Evolutionary conservation across 92 coral and sea anemone genomes (phyloP).

Genomic region (Actinernus sp.): DNA sequence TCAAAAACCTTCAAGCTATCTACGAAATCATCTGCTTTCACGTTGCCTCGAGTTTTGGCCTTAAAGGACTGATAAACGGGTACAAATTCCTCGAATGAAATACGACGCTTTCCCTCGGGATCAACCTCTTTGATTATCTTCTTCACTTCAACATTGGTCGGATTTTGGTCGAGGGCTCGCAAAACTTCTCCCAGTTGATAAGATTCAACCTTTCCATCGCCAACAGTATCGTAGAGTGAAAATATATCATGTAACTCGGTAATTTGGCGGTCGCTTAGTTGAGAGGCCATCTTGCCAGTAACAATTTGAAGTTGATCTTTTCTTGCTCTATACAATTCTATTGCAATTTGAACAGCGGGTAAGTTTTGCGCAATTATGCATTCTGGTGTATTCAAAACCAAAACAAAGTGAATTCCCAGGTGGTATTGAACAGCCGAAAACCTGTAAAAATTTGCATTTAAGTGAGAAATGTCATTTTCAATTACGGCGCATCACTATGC

Average conservation of each 20-base stretch:
- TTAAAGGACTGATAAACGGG: conserved; percentile 84
- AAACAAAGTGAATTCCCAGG: conserved; percentile 46
- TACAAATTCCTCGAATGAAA: conserved; percentile 88
- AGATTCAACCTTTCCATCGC: conserved; percentile 96
- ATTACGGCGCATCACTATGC: too few relatives aligned
- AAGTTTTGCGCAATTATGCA: conserved; percentile 22
- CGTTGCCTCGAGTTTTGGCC: conserved; percentile 60
- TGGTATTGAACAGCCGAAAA: conserved; percentile 14
- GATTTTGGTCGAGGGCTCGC: conserved; percentile 89
- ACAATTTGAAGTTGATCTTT: background rate
- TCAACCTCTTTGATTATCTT: conserved; percentile 88
- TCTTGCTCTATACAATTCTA: background rate
- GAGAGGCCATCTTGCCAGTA: conserved; percentile 30
- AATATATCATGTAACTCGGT: conserved; percentile 79
- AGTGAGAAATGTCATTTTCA: background rate
- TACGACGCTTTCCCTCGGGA: conserved; percentile 81
- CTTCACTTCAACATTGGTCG: conserved; percentile 89
- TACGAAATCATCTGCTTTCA: conserved; percentile 83
- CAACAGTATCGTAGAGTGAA: conserved; percentile 85
- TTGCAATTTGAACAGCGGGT: background rate
- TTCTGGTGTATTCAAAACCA: conserved; percentile 12
- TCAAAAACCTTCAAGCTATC: conserved; percentile 96
- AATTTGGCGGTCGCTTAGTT: conserved; percentile 56
- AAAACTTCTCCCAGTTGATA: conserved; percentile 80
- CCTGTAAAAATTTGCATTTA: background rate